Conservation (phyloP, 2,797 vertebrate species). For the Alectoris magna region DNA sequence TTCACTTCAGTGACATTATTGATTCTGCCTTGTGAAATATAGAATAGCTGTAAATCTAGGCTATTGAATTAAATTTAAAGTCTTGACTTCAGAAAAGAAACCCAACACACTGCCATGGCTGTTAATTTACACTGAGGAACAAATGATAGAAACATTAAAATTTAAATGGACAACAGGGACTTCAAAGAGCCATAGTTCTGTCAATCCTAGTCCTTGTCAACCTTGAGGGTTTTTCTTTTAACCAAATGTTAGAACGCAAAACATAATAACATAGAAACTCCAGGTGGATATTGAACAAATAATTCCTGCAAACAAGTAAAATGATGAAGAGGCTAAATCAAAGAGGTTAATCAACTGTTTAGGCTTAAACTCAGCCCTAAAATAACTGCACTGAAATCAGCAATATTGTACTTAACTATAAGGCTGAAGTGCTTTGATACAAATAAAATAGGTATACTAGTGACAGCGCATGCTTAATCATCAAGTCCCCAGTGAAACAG, state of each 20-base stretch:
- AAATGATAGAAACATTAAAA: slow-evolving; percentile 99
- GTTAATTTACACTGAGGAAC: slow-evolving; percentile 99
- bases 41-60: slow-evolving; percentile 98
- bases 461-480: not conserved
- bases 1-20: slow-evolving; percentile 99
- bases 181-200: slow-evolving; percentile 86
- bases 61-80: slow-evolving; percentile 98
- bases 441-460: not conserved
- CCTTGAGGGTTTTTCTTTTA: slow-evolving; percentile 87
- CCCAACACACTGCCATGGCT: slow-evolving; percentile 90
- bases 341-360: not conserved
- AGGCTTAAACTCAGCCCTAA: not conserved
- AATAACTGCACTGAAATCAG: not conserved
- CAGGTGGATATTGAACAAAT: slow-evolving; percentile 10
- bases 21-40: slow-evolving; percentile 99
- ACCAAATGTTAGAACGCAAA: slow-evolving; percentile 74
- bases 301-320: slow-evolving; percentile 39
- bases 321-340: slow-evolving; percentile 13
- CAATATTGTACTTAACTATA: slow-evolving; percentile 4
- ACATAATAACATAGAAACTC: slow-evolving; percentile 48
- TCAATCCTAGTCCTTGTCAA: slow-evolving; percentile 90
- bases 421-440: not conserved
- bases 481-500: not conserved
- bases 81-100: slow-evolving; percentile 96
- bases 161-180: slow-evolving; percentile 94